These are phyloP conservation scores for Cryptotermes secundus DNA, from an alignment of 1,140 invertebrate species.

Conservation along the genomic window DNA sequence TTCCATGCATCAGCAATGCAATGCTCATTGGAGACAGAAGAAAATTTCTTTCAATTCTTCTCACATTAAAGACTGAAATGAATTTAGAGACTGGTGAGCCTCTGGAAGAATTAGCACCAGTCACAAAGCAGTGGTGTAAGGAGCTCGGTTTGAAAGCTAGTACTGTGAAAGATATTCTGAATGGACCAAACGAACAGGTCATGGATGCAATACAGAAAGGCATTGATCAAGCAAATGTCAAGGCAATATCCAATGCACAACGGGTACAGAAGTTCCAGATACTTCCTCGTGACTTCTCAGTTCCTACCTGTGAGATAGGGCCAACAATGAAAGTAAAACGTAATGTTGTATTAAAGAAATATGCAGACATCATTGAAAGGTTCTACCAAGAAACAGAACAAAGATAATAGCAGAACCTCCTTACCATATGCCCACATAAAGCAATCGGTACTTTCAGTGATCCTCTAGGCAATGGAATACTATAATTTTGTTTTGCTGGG, in stretches of 20 bases:
- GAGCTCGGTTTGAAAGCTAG: no score
- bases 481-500: no score
- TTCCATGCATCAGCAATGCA: constrained; percentile 77
- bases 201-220: constrained; percentile 72
- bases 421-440: no score
- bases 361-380: constrained; percentile 44
- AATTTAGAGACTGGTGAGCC: constrained; percentile 68
- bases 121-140: constrained; percentile 51
- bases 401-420: not conserved
- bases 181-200: constrained; percentile 50
- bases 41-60: constrained; percentile 81
- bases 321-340: constrained; percentile 57
- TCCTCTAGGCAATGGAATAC: no score
- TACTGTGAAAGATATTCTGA: constrained; percentile 66
- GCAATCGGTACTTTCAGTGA: no score
- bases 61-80: constrained; percentile 79
- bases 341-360: constrained; percentile 51
- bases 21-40: constrained; percentile 83
- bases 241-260: constrained; percentile 84
- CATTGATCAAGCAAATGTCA: constrained; percentile 73
- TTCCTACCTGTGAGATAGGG: constrained; percentile 80
- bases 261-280: constrained; percentile 89
- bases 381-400: constrained; percentile 31
- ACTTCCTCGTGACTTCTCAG: constrained; percentile 82
- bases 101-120: constrained; percentile 64